These are phyloP conservation scores for Drosophila athabasca DNA, from an alignment of 1,140 invertebrate species.

Conservation along the genomic window DNA sequence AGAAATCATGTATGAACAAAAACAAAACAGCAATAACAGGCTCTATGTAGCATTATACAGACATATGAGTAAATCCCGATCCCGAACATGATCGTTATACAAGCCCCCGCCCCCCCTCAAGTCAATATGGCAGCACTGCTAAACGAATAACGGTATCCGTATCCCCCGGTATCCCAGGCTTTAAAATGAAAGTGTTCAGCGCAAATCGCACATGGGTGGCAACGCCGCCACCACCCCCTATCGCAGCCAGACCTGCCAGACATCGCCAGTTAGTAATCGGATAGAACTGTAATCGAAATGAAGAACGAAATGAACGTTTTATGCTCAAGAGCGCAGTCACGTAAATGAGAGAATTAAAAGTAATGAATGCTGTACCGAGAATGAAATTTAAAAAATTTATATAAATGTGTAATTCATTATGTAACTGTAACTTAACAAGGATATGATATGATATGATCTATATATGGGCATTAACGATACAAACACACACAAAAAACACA, in stretches of 20 bases:
- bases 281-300: constrained; percentile 13
- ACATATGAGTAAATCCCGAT: constrained; percentile 12
- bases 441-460: constrained; percentile 71
- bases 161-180: constrained; percentile 4
- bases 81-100: background rate
- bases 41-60: constrained; percentile 29
- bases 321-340: constrained; percentile 44
- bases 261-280: constrained; percentile 33
- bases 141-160: too few species aligned
- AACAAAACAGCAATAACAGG: constrained; percentile 17
- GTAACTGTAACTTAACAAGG: constrained; percentile 67
- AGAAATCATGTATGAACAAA: constrained; percentile 35
- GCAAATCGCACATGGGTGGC: constrained; percentile 54
- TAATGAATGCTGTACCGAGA: constrained; percentile 12
- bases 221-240: constrained; percentile 24
- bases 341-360: background rate
- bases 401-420: constrained; percentile 69
- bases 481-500: constrained; percentile 32
- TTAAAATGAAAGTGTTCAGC: constrained; percentile 53
- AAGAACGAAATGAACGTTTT: constrained; percentile 10
- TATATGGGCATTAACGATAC: constrained; percentile 58
- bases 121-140: too few species aligned
- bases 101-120: too few species aligned
- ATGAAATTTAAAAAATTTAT: constrained; percentile 50
- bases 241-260: constrained; percentile 37